A percentile compares a stretch with the other conserved stretches of the same genome.
These are phyloP conservation scores for Chelon auratus DNA, from an alignment of 2,797 vertebrate species.

Conservation along the genomic window DNA sequence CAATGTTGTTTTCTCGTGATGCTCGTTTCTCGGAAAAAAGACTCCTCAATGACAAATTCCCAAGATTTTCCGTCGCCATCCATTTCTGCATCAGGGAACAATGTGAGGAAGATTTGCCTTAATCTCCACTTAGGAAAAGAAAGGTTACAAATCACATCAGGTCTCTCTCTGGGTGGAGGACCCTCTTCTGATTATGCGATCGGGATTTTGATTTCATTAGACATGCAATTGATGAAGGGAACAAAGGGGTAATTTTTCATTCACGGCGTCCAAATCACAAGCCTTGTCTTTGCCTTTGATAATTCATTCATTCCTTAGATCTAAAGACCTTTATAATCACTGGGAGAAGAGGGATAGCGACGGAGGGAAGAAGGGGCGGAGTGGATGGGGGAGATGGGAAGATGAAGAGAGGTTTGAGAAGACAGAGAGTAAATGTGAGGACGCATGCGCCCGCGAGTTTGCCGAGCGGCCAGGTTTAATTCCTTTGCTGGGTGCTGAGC, in stretches of 20 bases:
- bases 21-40: conserved; percentile 31
- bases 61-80: conserved; percentile 47
- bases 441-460: conserved; percentile 77
- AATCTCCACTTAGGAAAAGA: conserved; percentile 85
- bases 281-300: conserved; percentile 86
- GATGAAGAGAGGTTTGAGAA: conserved; percentile 69
- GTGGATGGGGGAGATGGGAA: conserved; percentile 59
- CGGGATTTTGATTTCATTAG: conserved; percentile 91
- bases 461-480: conserved; percentile 80
- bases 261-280: conserved; percentile 85
- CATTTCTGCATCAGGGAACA: conserved; percentile 71
- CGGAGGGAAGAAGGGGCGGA: conserved; percentile 64
- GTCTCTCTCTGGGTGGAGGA: conserved; percentile 84
- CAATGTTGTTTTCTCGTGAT: conserved; percentile 35
- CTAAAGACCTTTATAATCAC: conserved; percentile 87
- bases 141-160: conserved; percentile 87
- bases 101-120: conserved; percentile 82
- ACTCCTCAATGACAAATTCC: conserved; percentile 49
- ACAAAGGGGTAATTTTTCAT: conserved; percentile 91
- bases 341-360: conserved; percentile 77
- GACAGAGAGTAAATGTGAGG: conserved; percentile 81
- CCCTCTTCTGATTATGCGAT: conserved; percentile 88
- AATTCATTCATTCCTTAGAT: conserved; percentile 86
- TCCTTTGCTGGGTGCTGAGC: conserved; percentile 81
- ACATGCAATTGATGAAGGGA: conserved; percentile 90